Conservation (phyloP, 2,113 vertebrate species). For the Uria aalge region DNA sequence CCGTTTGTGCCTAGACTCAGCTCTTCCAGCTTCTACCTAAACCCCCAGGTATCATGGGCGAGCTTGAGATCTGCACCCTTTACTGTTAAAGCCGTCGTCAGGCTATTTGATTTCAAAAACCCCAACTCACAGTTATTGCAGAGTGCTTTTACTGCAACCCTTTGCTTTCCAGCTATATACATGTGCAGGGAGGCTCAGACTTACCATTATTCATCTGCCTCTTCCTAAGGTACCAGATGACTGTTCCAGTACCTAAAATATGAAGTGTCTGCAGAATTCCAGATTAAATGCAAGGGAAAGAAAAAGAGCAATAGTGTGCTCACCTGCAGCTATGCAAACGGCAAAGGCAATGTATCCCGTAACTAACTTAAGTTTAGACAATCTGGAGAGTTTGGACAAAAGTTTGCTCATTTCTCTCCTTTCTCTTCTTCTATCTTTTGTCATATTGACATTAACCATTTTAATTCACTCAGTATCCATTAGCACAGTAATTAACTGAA, state of each 20-base stretch:
- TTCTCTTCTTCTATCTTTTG: neutral
- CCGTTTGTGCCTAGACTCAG: neutral
- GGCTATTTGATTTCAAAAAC: neutral
- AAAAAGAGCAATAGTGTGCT: neutral
- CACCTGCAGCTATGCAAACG: neutral
- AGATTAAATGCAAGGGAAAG: neutral
- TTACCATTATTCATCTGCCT: neutral
- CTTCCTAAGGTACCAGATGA: neutral
- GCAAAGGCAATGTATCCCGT: neutral
- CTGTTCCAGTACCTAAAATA: neutral
- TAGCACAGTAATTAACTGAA: neutral
- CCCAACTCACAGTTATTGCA: neutral
- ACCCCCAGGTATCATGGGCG: neutral
- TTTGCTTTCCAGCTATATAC: neutral
- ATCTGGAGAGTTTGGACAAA: neutral
- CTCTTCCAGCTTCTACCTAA: neutral
- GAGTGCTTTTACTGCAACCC: neutral
- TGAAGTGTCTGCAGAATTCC: neutral
- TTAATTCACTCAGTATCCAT: neutral
- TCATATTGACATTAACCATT: neutral
- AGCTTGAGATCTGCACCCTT: neutral
- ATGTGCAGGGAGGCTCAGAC: neutral
- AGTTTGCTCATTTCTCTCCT: neutral
- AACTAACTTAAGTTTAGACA: neutral
- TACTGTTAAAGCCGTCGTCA: neutral